A percentile compares a stretch with the other conserved stretches of the same genome.
Evolutionary conservation across 1,140 invertebrate genomes (phyloP).

Genomic region (Triops cancriformis): DNA sequence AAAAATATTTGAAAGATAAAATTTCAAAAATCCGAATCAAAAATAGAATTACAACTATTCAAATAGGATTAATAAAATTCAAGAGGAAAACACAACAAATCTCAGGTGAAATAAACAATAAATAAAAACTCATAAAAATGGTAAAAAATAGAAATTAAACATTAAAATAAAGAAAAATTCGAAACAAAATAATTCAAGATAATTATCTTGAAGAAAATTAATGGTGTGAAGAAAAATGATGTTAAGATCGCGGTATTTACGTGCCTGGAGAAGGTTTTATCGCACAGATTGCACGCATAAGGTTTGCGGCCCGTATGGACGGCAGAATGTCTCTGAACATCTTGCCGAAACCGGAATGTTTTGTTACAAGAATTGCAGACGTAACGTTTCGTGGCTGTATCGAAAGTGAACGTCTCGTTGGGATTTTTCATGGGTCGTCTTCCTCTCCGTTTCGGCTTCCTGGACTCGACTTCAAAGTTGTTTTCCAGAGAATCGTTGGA

Average conservation of each 20-base stretch:
- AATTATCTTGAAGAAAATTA: too few relatives aligned
- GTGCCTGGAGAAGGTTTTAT: slow-evolving; percentile 29
- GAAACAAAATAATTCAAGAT: too few relatives aligned
- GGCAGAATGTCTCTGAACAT: slow-evolving; percentile 19
- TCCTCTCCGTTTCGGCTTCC: not conserved
- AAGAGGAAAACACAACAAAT: too few relatives aligned
- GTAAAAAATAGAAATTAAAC: too few relatives aligned
- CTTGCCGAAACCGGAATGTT: slow-evolving; percentile 23
- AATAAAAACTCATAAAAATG: too few relatives aligned
- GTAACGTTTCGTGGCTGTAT: not conserved
- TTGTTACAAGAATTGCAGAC: slow-evolving; percentile 20
- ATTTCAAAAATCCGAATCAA: too few relatives aligned
- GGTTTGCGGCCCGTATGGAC: slow-evolving; percentile 59
- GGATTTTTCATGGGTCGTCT: not conserved
- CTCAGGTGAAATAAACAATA: too few relatives aligned
- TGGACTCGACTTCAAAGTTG: not conserved
- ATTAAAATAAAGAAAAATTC: too few relatives aligned
- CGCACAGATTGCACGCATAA: slow-evolving; percentile 56
- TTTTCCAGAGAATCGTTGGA: too few relatives aligned
- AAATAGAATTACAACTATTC: too few relatives aligned
- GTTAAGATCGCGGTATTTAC: not conserved
- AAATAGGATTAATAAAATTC: too few relatives aligned
- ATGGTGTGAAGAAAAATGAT: not conserved
- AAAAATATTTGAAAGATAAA: too few relatives aligned
- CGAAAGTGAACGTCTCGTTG: not conserved